phyloP scores from a whole-genome alignment of 2,797 vertebrate species.

The Vipera latastei region DNA sequence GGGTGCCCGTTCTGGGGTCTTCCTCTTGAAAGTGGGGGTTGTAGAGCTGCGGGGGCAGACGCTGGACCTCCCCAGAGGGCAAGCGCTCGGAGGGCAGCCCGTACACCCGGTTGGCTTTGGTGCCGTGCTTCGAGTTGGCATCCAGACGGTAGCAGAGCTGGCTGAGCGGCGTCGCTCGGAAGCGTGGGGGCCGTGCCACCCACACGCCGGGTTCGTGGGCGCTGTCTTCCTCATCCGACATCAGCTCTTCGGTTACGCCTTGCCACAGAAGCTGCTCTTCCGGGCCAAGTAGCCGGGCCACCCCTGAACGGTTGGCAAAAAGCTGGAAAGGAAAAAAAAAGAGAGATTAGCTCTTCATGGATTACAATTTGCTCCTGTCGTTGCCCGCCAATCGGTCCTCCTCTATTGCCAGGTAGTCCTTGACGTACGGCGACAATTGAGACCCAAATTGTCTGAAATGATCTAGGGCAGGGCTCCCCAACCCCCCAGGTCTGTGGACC shows the following conservation, averaged over 20 bases:
- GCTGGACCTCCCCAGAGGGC: conserved; percentile 66
- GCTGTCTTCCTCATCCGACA: conserved; percentile 75
- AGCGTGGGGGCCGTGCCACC: conserved; percentile 70
- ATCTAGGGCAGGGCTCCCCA: too few relatives aligned
- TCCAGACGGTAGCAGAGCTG: conserved; percentile 72
- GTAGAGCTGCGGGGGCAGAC: conserved; percentile 65
- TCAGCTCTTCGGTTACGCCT: conserved; percentile 71
- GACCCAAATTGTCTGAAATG: too few relatives aligned
- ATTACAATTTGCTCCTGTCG: background rate
- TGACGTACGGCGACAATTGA: too few relatives aligned
- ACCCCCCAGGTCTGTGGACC: too few relatives aligned
- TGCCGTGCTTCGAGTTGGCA: conserved; percentile 71
- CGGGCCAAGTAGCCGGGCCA: conserved; percentile 64
- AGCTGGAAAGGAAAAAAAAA: conserved; percentile 50
- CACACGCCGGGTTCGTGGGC: conserved; percentile 69
- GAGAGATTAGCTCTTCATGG: background rate
- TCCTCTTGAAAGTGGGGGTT: conserved; percentile 66
- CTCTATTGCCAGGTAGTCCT: background rate
- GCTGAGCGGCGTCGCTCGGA: conserved; percentile 66
- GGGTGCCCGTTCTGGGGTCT: conserved; percentile 44
- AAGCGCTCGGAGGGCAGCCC: conserved; percentile 68
- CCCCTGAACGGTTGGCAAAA: conserved; percentile 71
- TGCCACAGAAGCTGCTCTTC: conserved; percentile 70
- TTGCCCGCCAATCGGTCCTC: background rate
- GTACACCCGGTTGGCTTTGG: conserved; percentile 69